Evolutionary conservation across 2,888 invertebrate genomes (phyloP).

Genomic region (Hypomecis atomaria): DNA sequence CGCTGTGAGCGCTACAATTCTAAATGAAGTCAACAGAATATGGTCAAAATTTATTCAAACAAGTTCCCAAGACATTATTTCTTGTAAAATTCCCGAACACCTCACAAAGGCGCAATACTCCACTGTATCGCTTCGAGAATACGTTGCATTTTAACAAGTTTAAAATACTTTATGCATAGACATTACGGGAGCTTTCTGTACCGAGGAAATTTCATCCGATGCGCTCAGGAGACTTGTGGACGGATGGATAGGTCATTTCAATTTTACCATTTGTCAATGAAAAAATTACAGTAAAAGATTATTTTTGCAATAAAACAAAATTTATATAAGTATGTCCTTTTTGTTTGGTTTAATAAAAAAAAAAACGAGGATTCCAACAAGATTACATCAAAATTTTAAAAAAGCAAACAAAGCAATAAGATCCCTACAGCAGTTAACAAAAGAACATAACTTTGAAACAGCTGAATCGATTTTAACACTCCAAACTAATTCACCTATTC

Average conservation of each 20-base stretch:
- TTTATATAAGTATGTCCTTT: too few species aligned
- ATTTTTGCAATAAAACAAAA: neutral
- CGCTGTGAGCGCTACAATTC: neutral
- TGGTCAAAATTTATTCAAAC: neutral
- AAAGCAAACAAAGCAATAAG: too few species aligned
- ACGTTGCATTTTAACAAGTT: conserved; percentile 83
- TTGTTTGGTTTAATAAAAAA: too few species aligned
- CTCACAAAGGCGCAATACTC: conserved; percentile 67
- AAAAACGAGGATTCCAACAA: too few species aligned
- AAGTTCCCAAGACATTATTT: conserved; percentile 1
- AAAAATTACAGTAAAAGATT: too few species aligned
- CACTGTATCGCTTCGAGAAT: conserved; percentile 60
- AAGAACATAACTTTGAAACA: too few species aligned
- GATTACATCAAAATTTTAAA: too few species aligned
- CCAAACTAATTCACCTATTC: too few species aligned
- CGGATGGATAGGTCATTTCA: conserved; percentile 38
- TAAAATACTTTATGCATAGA: conserved; percentile 84
- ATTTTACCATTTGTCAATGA: too few species aligned
- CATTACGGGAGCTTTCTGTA: conserved; percentile 71
- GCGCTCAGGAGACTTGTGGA: conserved; percentile 30
- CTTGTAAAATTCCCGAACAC: conserved; percentile 50
- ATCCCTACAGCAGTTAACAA: too few species aligned
- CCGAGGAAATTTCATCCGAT: conserved; percentile 54
- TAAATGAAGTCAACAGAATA: neutral
- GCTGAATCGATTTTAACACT: too few species aligned